A percentile compares a stretch with the other conserved stretches of the same genome.
These are phyloP conservation scores for Aphis gossypii DNA, from an alignment of 1,140 invertebrate genomes.

Conservation along the genomic window DNA sequence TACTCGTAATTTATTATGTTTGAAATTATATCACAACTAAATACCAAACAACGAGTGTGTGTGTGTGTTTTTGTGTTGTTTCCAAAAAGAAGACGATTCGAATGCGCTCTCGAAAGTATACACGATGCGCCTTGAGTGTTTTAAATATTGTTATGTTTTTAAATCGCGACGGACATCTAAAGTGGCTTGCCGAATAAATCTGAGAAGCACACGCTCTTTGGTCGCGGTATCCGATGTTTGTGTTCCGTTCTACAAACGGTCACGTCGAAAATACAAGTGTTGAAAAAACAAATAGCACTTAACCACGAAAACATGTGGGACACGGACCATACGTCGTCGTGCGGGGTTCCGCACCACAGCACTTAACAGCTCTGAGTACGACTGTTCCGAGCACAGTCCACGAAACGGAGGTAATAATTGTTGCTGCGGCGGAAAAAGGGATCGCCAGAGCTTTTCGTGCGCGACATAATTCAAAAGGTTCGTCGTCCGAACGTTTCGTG, in stretches of 20 bases:
- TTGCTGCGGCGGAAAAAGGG: not conserved
- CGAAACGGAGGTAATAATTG: not conserved
- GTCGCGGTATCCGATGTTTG: slow-evolving; percentile 19
- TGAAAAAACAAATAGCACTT: slow-evolving; percentile 50
- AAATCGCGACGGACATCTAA: slow-evolving; percentile 29
- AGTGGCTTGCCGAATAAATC: slow-evolving; percentile 50
- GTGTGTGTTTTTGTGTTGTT: not conserved
- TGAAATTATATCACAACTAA: no score
- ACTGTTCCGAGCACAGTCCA: not conserved
- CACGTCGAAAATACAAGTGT: not conserved
- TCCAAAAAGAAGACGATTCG: not conserved
- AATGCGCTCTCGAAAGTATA: not conserved
- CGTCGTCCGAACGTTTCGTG: no score
- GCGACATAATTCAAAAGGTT: not conserved
- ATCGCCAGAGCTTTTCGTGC: not conserved
- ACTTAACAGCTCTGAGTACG: not conserved
- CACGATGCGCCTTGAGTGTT: not conserved
- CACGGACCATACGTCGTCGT: not conserved
- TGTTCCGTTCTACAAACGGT: not conserved
- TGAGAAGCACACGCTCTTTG: not conserved
- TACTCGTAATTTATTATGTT: no score
- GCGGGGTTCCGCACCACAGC: not conserved
- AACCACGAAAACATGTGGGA: not conserved
- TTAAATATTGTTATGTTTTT: not conserved
- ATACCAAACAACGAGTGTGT: no score